Conservation (phyloP, 2,888 invertebrate species). For the Caenorhabditis plicata region DNA sequence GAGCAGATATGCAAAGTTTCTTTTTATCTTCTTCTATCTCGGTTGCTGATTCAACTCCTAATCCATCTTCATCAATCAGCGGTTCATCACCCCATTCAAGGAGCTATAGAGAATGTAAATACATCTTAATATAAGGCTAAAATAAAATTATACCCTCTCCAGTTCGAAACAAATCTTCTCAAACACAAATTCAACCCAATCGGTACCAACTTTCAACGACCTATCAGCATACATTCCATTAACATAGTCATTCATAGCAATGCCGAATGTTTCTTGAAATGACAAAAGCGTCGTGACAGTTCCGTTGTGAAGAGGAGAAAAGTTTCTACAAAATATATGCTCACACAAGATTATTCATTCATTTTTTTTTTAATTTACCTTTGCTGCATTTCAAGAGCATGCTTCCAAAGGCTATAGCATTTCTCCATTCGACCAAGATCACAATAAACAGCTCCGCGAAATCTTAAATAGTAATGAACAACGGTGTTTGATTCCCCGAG, state of each 20-base stretch:
- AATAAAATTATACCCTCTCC: too few relatives aligned
- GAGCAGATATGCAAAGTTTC: slow-evolving; percentile 32
- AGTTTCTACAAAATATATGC: slow-evolving; percentile 67
- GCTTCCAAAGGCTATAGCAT: slow-evolving; percentile 92
- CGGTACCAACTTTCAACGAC: slow-evolving; percentile 10
- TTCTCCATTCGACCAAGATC: slow-evolving; percentile 70
- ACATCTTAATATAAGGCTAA: too few relatives aligned
- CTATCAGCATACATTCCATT: slow-evolving; percentile 15
- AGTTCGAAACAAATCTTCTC: slow-evolving; percentile 32
- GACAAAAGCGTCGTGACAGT: slow-evolving; percentile 90
- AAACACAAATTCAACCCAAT: slow-evolving; percentile 24
- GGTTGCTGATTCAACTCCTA: slow-evolving; percentile 7
- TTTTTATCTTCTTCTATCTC: slow-evolving; percentile 35
- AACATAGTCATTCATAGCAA: slow-evolving; percentile 79
- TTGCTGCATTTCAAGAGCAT: slow-evolving; percentile 74
- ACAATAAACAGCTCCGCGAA: slow-evolving; percentile 90
- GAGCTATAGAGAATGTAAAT: too few relatives aligned
- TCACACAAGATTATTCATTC: neutral
- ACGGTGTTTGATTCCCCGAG: slow-evolving; percentile 84
- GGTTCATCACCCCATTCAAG: slow-evolving; percentile 30
- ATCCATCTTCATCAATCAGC: slow-evolving; percentile 31
- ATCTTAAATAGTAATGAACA: slow-evolving; percentile 76
- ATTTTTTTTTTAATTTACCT: slow-evolving; percentile 13
- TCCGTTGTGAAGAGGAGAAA: slow-evolving; percentile 89
- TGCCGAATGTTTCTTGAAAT: slow-evolving; percentile 83